Percentiles rank a stretch among this genome's conserved stretches.
These are phyloP conservation scores for Tetranychus cinnabarinus DNA, from an alignment of 1,140 invertebrate genomes.

Conservation along the genomic window DNA sequence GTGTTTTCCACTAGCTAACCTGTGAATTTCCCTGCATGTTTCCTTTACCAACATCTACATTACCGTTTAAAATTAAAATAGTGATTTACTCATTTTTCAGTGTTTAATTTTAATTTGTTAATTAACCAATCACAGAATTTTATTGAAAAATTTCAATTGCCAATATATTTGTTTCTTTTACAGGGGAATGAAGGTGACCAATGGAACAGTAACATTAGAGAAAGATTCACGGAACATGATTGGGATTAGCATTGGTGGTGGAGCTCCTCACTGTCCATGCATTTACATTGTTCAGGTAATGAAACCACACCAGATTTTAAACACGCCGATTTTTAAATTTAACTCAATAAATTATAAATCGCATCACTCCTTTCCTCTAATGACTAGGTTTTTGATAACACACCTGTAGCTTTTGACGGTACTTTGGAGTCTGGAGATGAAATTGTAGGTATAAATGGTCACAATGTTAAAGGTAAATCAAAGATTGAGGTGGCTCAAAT, in stretches of 20 bases:
- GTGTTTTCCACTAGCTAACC: no score
- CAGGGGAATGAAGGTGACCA: constrained; percentile 92
- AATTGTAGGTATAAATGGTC: constrained; percentile 69
- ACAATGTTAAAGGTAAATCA: constrained; percentile 78
- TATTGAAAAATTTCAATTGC: neutral
- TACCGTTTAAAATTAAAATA: no score
- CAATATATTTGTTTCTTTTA: constrained; percentile 13
- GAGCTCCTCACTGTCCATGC: constrained; percentile 83
- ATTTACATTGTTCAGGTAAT: constrained; percentile 70
- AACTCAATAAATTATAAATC: constrained; percentile 36
- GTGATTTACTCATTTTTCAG: no score
- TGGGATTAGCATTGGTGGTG: constrained; percentile 91
- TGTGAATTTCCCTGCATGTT: no score
- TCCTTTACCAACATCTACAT: no score
- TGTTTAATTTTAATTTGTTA: no score
- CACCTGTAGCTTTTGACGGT: constrained; percentile 66
- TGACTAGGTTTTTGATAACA: constrained; percentile 77
- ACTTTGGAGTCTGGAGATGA: constrained; percentile 90
- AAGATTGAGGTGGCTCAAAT: constrained; percentile 95
- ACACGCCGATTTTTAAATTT: constrained; percentile 20
- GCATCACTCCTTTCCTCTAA: neutral
- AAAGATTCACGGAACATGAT: constrained; percentile 90
- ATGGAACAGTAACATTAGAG: constrained; percentile 62
- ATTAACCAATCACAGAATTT: neutral
- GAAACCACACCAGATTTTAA: constrained; percentile 58